Base-by-base conservation (phyloP, 2,888 invertebrate species). In the Rotaria socialis region DNA sequence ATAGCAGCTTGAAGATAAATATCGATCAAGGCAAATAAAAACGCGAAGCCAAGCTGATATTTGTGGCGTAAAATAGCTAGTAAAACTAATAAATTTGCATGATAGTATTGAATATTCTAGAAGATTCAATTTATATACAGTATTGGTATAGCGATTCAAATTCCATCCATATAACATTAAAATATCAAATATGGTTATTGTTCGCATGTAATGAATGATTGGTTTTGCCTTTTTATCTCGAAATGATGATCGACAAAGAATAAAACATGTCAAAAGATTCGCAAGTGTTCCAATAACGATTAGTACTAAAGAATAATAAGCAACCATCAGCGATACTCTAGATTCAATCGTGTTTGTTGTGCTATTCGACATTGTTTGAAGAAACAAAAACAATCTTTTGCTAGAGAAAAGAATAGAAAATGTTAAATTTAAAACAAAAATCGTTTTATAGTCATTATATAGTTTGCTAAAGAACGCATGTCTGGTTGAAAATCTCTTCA, bases 81-180 rank as follows among this genome's bases (percentile, higher is more conserved):
- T 7, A 56, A 56, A 56, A 56, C 24, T 24, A 24, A 24, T 24
- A 24, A 24, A 24, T 56, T 10, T 56, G 24, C 56, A 56, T 56
- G 24, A 56, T 24, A 1, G 0, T 24, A 56, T 56, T 56, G 56
- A 24, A 24, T 24, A 56, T 24, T 24, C 0, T 24, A 24, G 56
- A 24, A 56, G 24, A 24, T 24, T 6, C 24, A 56, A 24, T 8
- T 24, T 24, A 24, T 56, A 7, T 55, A 22, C 55, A 22, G 22
- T 55, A 4, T 3, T 5, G 5, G 24, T 24, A 24, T 56, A 56
- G 24, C 24, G 56, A 56, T 56, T 8, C 24, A 56, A 8, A 56
- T 56, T 56, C 56, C 56, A 56, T 56, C 56, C 56, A 56, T 56
- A 56, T 56, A 56, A 56, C 56, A 56, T 56, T 56, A 56, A 56